Evolutionary conservation across 2,797 vertebrate genomes (phyloP), one percentile per base, ranked within the genome.

Genomic region (Fistularia commersonii): DNA sequence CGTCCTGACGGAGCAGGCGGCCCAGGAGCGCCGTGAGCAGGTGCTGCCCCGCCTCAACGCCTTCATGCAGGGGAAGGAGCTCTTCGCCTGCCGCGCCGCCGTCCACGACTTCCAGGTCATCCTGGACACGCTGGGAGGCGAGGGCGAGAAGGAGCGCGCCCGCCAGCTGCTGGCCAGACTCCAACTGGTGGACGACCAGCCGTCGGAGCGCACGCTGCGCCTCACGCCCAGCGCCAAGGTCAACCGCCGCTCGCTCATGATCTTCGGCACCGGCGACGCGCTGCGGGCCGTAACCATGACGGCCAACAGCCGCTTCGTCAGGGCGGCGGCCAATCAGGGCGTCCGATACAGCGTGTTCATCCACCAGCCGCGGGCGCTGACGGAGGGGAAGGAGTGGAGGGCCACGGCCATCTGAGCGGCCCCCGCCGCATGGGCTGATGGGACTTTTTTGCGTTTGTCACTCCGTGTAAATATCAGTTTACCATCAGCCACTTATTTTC

Each of bases 231-330:
- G 96, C 54, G 93, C 94, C 58, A 97, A 98, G 72, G 91, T 98
- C 62, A 98, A 93, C 50, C 88, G 48, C 3, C 93, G 95, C 50
- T 98, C 96, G 0, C 81, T 98, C 41, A 83, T 90, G 42, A 97
- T 98, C 74, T 98, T 99, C 37, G 97, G 97, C 9, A 98, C 95
- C 0, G 97, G 97, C 13, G 96, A 98, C 79, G 74, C 88, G 0
- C 82, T 98, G 49, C 93, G 85, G 61, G 96, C 97, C 0, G 84
- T 98, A 58, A 98, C 96, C 10, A 94, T 98, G 94, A 98, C 96
- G 0, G 96, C 97, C 6, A 99, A 99, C 64, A 96, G 93, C 33
- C 93, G 96, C 11, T 98, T 99, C 48, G 90, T 98, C 44, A 91
- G 97, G 54, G 94, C 97, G 1, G 95, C 97, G 0, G 92, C 92